Evolutionary conservation across 2,113 vertebrate species (phyloP).

Genomic region (Zootoca vivipara): DNA sequence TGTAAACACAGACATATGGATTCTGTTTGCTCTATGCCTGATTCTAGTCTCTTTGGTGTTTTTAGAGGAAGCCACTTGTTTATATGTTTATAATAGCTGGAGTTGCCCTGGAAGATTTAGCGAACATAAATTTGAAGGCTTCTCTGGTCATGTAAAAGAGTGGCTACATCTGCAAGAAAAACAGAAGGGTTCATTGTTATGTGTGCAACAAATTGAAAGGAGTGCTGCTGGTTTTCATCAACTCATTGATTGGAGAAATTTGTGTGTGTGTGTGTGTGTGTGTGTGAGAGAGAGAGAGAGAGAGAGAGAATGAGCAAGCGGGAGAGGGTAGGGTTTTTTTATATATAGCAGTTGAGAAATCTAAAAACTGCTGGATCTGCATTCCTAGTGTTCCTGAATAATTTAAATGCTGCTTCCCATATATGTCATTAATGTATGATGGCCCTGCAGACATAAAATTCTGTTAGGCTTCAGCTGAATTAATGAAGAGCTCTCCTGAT

Average conservation of each 20-base stretch:
- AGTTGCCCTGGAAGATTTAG: not conserved
- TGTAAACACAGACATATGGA: slow-evolving; percentile 45
- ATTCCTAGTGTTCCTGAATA: slow-evolving; percentile 43
- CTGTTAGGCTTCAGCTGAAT: slow-evolving; percentile 47
- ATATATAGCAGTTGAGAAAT: not conserved
- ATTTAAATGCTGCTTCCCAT: slow-evolving; percentile 46
- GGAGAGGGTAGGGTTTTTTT: not conserved
- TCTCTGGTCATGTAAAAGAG: not conserved
- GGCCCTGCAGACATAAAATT: slow-evolving; percentile 36
- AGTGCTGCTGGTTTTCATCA: not conserved
- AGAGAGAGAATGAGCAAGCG: not conserved
- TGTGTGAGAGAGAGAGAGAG: not conserved
- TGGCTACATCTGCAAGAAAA: not conserved
- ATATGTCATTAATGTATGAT: not conserved
- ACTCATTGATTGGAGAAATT: not conserved
- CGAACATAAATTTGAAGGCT: not conserved
- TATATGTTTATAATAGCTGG: not conserved
- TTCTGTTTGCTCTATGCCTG: not conserved
- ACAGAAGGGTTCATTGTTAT: not conserved
- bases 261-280: not conserved
- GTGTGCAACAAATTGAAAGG: not conserved
- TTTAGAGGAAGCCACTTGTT: not conserved
- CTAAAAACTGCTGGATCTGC: slow-evolving; percentile 33
- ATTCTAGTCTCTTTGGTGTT: not conserved
- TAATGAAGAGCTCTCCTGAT: slow-evolving; percentile 48